These are phyloP conservation scores for Mycteria americana DNA, from an alignment of 2,797 vertebrate species.

Conservation along the genomic window DNA sequence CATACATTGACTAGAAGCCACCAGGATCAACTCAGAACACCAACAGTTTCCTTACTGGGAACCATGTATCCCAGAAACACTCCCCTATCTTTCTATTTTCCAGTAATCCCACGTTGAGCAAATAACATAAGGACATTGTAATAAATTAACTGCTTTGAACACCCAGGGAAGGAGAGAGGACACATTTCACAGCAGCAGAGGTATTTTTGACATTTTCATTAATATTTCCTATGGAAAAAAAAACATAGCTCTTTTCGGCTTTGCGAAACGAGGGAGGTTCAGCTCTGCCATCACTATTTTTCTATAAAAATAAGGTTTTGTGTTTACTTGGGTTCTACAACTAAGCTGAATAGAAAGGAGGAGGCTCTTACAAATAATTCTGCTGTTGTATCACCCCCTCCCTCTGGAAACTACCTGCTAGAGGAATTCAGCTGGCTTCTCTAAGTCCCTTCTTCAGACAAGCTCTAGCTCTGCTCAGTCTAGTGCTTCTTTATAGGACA, in stretches of 20 bases:
- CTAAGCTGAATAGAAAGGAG: slow-evolving; percentile 63
- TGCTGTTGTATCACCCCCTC: slow-evolving; percentile 17
- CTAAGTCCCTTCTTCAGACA: slow-evolving; percentile 14
- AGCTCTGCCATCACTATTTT: slow-evolving; percentile 59
- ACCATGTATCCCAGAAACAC: not conserved
- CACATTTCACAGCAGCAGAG: slow-evolving; percentile 50
- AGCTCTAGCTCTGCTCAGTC: slow-evolving; percentile 1
- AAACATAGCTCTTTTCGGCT: not conserved
- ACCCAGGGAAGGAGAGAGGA: slow-evolving; percentile 11
- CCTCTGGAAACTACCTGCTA: not conserved
- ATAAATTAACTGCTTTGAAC: slow-evolving; percentile 52
- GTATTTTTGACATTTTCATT: slow-evolving; percentile 65
- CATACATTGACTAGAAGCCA: not conserved
- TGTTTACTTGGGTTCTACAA: slow-evolving; percentile 58
- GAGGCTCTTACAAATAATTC: slow-evolving; percentile 41
- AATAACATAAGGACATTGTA: slow-evolving; percentile 14
- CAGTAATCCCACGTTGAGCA: not conserved
- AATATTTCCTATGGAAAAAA: slow-evolving; percentile 55
- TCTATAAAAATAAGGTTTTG: slow-evolving; percentile 71
- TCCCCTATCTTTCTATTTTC: slow-evolving; percentile 4
- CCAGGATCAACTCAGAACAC: not conserved
- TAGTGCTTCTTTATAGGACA: not conserved
- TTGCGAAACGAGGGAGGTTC: slow-evolving; percentile 28
- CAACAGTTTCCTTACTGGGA: not conserved
- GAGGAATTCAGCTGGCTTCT: slow-evolving; percentile 21